These are phyloP conservation scores for Cetonia aurata DNA, from an alignment of 2,888 invertebrate species.

Conservation along the genomic window DNA sequence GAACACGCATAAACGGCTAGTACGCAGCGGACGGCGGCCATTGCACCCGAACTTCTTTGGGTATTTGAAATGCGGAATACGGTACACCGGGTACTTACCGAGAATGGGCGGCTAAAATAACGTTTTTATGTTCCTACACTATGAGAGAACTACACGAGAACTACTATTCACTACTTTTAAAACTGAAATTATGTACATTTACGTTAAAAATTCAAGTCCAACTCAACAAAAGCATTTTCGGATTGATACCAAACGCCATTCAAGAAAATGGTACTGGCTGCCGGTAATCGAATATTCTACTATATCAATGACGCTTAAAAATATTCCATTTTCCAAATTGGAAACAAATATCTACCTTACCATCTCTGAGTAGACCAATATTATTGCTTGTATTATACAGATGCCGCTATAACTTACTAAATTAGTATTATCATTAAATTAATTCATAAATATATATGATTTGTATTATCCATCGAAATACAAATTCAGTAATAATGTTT, in stretches of 20 bases:
- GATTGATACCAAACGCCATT: constrained; percentile 42
- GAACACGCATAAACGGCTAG: constrained; percentile 34
- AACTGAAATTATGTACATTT: constrained; percentile 40
- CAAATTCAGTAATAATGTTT: too few species aligned
- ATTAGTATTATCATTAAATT: too few species aligned
- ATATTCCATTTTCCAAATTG: not conserved
- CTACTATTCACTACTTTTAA: constrained; percentile 31
- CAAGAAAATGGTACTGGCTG: constrained; percentile 28
- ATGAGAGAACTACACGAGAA: constrained; percentile 39
- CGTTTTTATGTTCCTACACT: constrained; percentile 34
- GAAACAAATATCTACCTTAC: too few species aligned
- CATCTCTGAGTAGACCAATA: too few species aligned
- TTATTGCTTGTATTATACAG: too few species aligned
- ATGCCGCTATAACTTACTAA: too few species aligned
- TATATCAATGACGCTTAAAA: not conserved
- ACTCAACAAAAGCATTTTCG: constrained; percentile 46
- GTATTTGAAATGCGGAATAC: constrained; percentile 21
- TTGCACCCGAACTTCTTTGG: constrained; percentile 44
- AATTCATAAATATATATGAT: too few species aligned
- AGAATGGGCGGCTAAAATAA: constrained; percentile 24
- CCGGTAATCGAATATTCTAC: constrained; percentile 19
- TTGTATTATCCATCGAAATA: too few species aligned
- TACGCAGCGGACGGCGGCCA: constrained; percentile 42
- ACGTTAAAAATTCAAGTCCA: constrained; percentile 43
- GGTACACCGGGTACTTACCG: constrained; percentile 39